Evolutionary conservation across 1,140 invertebrate genomes (phyloP).

Genomic region (Planococcus citri): DNA sequence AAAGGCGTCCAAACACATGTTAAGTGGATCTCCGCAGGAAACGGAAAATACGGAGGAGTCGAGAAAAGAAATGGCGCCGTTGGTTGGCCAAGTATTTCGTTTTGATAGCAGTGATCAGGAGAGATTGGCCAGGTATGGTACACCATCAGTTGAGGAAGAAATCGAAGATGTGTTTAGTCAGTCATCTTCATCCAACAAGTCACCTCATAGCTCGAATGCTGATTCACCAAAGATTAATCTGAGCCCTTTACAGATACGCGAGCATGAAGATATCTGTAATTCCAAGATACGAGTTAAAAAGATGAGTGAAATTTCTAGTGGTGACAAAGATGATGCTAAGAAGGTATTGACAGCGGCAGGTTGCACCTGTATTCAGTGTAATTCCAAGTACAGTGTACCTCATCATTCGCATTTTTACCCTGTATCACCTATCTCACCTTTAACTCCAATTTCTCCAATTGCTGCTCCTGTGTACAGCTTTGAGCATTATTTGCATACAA

Average conservation of each 20-base stretch:
- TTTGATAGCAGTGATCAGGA: conserved; percentile 39
- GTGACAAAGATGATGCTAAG: conserved; percentile 2
- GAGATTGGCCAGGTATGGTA: conserved; percentile 29
- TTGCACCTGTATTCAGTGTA: conserved; percentile 33
- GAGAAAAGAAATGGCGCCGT: conserved; percentile 26
- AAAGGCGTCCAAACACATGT: conserved; percentile 30
- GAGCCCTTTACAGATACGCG: conserved; percentile 41
- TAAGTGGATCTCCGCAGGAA: conserved; percentile 16
- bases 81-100: conserved; percentile 37
- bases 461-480: conserved; percentile 45
- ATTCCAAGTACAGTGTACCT: conserved; percentile 28
- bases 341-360: conserved; percentile 21
- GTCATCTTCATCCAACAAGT: conserved; percentile 39
- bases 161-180: conserved; percentile 44
- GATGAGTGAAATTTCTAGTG: neutral
- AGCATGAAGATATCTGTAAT: conserved; percentile 36
- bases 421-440: conserved; percentile 45
- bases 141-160: conserved; percentile 34
- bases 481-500: conserved; percentile 56
- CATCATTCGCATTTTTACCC: conserved; percentile 42
- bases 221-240: conserved; percentile 45
- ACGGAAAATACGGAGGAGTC: neutral
- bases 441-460: conserved; percentile 39
- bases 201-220: conserved; percentile 39
- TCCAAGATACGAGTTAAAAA: conserved; percentile 19